Base-by-base conservation (phyloP, 2,888 invertebrate genomes). In the Troides oblongomaculatus region DNA sequence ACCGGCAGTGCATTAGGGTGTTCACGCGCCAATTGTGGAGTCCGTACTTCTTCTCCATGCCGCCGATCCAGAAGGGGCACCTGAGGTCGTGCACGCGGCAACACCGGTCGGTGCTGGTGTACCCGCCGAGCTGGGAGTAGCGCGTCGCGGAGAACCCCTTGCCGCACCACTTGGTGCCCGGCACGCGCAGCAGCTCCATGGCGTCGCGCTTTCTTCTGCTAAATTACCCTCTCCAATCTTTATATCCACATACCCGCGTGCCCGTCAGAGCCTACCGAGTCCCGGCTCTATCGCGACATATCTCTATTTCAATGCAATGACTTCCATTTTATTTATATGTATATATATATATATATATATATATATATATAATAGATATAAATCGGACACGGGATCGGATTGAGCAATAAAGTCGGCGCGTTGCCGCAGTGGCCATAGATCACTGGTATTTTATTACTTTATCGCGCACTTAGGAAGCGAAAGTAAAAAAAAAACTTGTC, bases 101-200 rank as follows among this genome's bases (percentile, higher is more conserved):
- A 87, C 98, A 98, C 79, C 95, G 93, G 82, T 98, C 98, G 23
- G 97, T 97, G 72, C 94, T 93, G 53, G 96, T 95, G 84, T 97
- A 96, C 59, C 96, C 96, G 12, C 98, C 98, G 61, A 98, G 94
- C 77, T 97, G 95, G 68, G 96, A 96, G 85, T 96, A 97, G 74
- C 95, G 95, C 59, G 95, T 94, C 7, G 98, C 97, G 0, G 95
- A 94, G 81, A 95, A 96, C 1, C 98, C 98, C 77, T 96, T 96
- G 36, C 98, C 98, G 87, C 98, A 98, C 98, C 98, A 98, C 83
- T 97, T 96, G 0, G 98, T 98, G 63, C 98, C 98, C 0, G 98
- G 98, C 62, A 97, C 95, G 73, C 97, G 95, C 70, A 97, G 93
- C 77, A 96, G 88, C 83, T 96, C 96, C 83, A 87, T 89, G 0